Base-by-base conservation (phyloP, 2,888 invertebrate species). In the Drosophila cognata region DNA sequence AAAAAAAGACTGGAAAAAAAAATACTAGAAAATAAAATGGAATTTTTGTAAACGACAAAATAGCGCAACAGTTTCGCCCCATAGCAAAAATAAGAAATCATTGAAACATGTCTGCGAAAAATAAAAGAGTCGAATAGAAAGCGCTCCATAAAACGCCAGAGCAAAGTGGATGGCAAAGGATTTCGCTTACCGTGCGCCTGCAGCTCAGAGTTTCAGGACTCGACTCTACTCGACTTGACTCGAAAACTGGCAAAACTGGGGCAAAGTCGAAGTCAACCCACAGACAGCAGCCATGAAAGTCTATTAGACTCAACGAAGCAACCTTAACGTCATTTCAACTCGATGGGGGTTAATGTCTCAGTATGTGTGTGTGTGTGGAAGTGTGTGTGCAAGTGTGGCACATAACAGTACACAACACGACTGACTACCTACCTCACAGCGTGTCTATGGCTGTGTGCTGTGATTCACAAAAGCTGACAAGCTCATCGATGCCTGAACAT, bases 401-500 rank as follows among this genome's bases (percentile, higher is more conserved):
- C 62, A 59, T 38, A 43, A 33, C 53, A 62, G 60, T 35, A 77
- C 66, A 63, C 46, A 61, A 74, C 68, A 63, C 46, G 61, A 68
- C 68, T 41, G 41, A 38, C 52, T 73, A 52, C 29, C 63, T 71
- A 52, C 33, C 48, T 68, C 55, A 31, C 57, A 56, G 43, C 50
- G 21, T 64, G 61, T 13, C 46, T 46, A 46, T 13, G 46, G 16
- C 16, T 69, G 63, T 73, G 72, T 74, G 81, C 69, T 84, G 88
- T 89, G 88, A 89, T 90, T 90, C 84, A 90, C 86, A 86, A 89
- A 87, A 82, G 87, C 87, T 87, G 87, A 87, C 87, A 87, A 90
- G 87, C 91, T 90, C 86, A 90, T 91, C 90, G 90, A 92, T 90
- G 89, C 88, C 89, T 92, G 90, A 91, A 92, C 91, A 91, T 92